These are phyloP conservation scores for Synanthedon formicaeformis DNA, from an alignment of 2,888 invertebrate genomes.

Conservation along the genomic window DNA sequence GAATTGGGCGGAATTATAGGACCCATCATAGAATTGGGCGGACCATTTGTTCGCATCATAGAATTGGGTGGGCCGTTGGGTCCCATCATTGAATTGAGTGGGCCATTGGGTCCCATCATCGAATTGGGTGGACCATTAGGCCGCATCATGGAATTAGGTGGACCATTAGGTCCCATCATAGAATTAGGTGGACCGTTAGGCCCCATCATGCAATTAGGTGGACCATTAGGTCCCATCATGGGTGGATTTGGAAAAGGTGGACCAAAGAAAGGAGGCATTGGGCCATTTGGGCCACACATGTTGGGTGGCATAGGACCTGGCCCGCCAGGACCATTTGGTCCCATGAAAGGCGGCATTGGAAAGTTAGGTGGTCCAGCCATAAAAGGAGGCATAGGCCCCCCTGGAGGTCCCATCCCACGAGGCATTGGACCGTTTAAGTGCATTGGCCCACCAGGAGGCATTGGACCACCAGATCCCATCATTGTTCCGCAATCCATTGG, in stretches of 20 bases:
- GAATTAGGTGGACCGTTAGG: conserved; percentile 1
- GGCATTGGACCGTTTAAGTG: conserved; percentile 4
- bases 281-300: conserved; percentile 32
- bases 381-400: conserved; percentile 25
- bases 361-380: conserved; percentile 52
- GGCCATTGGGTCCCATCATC: neutral
- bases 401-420: conserved; percentile 4
- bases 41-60: conserved; percentile 21
- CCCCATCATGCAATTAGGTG: conserved; percentile 22
- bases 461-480: conserved; percentile 17
- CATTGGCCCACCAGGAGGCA: conserved; percentile 5
- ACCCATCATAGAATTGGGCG: conserved; percentile 20
- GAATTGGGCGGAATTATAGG: conserved; percentile 19
- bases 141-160: conserved; percentile 1
- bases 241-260: conserved; percentile 1
- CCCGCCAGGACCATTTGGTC: conserved; percentile 39
- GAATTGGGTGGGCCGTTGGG: conserved; percentile 2
- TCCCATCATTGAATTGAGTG: neutral
- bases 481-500: conserved; percentile 14
- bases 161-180: conserved; percentile 1
- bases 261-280: conserved; percentile 32
- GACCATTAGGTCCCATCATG: conserved; percentile 22
- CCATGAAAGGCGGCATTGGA: conserved; percentile 52
- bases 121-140: conserved; percentile 1
- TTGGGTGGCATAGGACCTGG: conserved; percentile 27